Percentiles rank a stretch among this genome's conserved stretches.
Conservation (phyloP, 1,140 invertebrate species). For the Agraylea sexmaculata region DNA sequence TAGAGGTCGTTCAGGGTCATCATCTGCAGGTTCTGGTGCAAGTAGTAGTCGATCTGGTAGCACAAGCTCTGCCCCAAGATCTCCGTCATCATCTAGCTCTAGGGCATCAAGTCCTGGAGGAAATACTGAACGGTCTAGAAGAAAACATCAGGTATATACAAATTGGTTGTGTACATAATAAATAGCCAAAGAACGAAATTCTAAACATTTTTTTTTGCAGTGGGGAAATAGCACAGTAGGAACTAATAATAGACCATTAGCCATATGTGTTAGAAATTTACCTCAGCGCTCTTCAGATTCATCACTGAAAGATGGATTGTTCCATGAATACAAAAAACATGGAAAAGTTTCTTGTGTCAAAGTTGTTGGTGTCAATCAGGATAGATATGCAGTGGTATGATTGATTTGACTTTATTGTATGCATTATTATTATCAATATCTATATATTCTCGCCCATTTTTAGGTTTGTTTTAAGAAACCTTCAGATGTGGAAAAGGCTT, state of each 20-base stretch:
- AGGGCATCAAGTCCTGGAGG: slow-evolving; percentile 29
- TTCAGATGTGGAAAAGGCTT: slow-evolving; percentile 90
- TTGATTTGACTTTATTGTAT: no score
- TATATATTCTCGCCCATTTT: no score
- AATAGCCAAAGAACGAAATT: no score
- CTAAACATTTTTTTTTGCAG: no score
- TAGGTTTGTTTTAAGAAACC: slow-evolving; percentile 83
- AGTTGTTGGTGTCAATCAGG: slow-evolving; percentile 67
- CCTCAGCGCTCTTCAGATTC: slow-evolving; percentile 82
- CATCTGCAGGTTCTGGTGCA: slow-evolving; percentile 34
- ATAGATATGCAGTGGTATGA: slow-evolving; percentile 76
- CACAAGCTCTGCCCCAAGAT: slow-evolving; percentile 34
- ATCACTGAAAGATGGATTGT: slow-evolving; percentile 91
- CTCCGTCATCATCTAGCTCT: slow-evolving; percentile 37
- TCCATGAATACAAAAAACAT: slow-evolving; percentile 97
- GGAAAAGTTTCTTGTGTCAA: slow-evolving; percentile 94
- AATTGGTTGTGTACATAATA: neutral
- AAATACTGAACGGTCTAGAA: slow-evolving; percentile 24
- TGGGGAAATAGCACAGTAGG: slow-evolving; percentile 22
- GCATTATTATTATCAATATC: no score
- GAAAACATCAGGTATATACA: slow-evolving; percentile 22
- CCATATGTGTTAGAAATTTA: slow-evolving; percentile 85
- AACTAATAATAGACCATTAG: slow-evolving; percentile 48
- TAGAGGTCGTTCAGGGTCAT: slow-evolving; percentile 41
- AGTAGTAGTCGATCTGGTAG: slow-evolving; percentile 32